A percentile compares a stretch with the other conserved stretches of the same genome.
Evolutionary conservation across 2,113 vertebrate species (phyloP).

Genomic region (Ptyas mucosa): DNA sequence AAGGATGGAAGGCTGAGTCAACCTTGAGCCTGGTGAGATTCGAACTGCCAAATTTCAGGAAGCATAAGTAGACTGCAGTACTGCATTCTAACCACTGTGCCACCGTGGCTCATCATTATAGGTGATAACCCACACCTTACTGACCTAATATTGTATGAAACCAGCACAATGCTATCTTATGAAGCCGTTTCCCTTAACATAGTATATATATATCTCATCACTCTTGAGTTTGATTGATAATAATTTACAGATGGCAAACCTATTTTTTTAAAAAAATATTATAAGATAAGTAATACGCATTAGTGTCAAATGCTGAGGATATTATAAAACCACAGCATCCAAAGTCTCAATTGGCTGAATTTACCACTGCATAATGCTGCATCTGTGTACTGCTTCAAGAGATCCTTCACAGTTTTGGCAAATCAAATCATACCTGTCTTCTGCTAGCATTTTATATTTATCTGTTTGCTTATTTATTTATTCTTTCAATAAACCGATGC

Average conservation of each 20-base stretch:
- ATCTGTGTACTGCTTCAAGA: not conserved
- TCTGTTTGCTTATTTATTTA: not conserved
- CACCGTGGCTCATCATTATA: not conserved
- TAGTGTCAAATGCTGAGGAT: not conserved
- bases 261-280: too few relatives aligned
- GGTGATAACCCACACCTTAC: not conserved
- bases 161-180: not conserved
- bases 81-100: too few relatives aligned
- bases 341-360: not conserved
- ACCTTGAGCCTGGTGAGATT: too few relatives aligned
- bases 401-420: not conserved
- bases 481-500: not conserved
- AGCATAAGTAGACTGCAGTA: too few relatives aligned
- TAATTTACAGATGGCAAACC: not conserved
- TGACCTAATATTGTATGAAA: not conserved
- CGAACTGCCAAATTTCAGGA: too few relatives aligned
- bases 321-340: not conserved
- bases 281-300: not conserved
- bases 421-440: not conserved
- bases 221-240: not conserved
- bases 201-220: not conserved
- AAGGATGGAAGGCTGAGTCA: too few relatives aligned
- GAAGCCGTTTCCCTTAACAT: not conserved
- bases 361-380: not conserved
- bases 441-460: not conserved